Base-by-base conservation (phyloP, 2,888 invertebrate genomes). In the Agrilus biguttatus region DNA sequence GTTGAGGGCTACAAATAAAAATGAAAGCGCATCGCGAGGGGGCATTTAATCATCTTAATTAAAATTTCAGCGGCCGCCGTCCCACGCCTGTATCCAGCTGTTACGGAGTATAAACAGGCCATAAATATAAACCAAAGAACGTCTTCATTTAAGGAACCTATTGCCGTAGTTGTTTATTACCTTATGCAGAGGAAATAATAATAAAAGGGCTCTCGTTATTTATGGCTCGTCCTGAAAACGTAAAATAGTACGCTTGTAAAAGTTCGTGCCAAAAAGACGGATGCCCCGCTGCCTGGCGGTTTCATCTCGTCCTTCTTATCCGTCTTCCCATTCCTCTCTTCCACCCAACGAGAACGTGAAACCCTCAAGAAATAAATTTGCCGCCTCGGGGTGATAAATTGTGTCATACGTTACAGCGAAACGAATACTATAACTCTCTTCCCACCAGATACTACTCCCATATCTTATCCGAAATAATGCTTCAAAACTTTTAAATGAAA, bases 261-360 rank as follows among this genome's bases (percentile, higher is more conserved):
- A 56, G 52, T 53, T 50, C 49, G 55, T 47, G 55, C 55, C 51
- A 54, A 54, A 55, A 57, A 57, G 57, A 57, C 55, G 52, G 54
- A 57, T 57, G 57, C 28, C 28, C 28, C 28, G 28, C 28, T 28
- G 28, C 28, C 28, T 28, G 10, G 28, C 28, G 28, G 28, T 28
- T 28, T 28, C 28, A 28, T 28, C 28, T 28, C 28, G 28, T 28
- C 28, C 28, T 28, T 28, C 28, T 28, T 28, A 28, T 28, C 28
- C 28, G 28, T 28, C 28, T 28, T 28, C 28, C 28, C 28, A 2
- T 28, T 28, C 28, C 28, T 10, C 4, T 28, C 28, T 28, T 28
- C 10, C 28, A 2, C 28, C 28, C 28, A 28, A 28, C 10, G 28
- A 28, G 28, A 28, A 28, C 28, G 28, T 28, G 28, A 28, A 28